Base-by-base conservation (phyloP, 2,888 invertebrate species). In the Sphaerophoria taeniata region DNA sequence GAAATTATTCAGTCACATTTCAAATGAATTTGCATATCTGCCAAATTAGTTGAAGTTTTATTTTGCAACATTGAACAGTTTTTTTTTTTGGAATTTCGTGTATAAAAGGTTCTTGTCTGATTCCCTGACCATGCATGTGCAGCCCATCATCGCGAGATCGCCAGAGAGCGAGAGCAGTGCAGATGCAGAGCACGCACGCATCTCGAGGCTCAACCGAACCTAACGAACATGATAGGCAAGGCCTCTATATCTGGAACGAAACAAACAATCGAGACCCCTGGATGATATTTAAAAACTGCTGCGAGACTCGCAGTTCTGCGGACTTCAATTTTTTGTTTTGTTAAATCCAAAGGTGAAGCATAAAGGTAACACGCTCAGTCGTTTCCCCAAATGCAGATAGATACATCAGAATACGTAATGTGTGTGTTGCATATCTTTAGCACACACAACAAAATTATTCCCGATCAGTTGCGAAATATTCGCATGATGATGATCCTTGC, bases 361-460 rank as follows among this genome's bases (percentile, higher is more conserved):
- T 65, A 53, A 49, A 63, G 51, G 67, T 67, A 67, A 85, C 80
- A 85, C 81, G 85, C 81, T 85, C 70, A 76, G 69, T 65, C 67
- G 49, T 80, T 70, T 85, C 56, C 81, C 81, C 76, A 70, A 79
- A 80, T 81, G 85, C 81, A 86, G 86, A 86, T 86, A 86, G 86
- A 86, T 77, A 86, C 74, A 86, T 86, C 86, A 86, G 86, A 86
- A 81, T 82, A 85, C 85, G 76, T 81, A 85, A 81, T 86, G 88
- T 88, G 87, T 87, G 88, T 88, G 87, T 87, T 84, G 85, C 77
- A 80, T 84, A 87, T 87, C 84, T 82, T 81, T 67, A 79, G 14
- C n/a, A 9, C 39, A 39, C 6, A 43, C 6, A 43, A 72, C 70
- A 56, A 69, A 53, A 73, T 73, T 67, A 60, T 55, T 49, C 39